Conservation (phyloP, 2,888 invertebrate species). For the Brachynemurus nebulosus region DNA sequence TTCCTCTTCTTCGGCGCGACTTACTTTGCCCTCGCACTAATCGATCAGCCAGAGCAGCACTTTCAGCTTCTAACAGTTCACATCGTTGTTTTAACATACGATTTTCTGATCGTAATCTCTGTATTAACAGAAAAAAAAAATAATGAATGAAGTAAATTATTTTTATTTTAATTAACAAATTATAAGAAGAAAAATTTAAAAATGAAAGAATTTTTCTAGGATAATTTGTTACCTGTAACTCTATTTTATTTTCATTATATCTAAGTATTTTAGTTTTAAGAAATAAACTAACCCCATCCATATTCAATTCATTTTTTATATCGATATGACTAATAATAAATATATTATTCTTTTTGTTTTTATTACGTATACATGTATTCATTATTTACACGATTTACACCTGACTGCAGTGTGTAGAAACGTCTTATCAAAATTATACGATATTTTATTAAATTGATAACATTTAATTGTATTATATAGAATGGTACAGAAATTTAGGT, state of each 20-base stretch:
- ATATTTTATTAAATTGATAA: no score
- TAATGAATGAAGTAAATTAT: conserved; percentile 6
- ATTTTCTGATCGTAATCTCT: conserved; percentile 83
- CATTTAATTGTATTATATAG: no score
- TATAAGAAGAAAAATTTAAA: not conserved
- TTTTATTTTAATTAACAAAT: conserved; percentile 4
- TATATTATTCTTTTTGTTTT: no score
- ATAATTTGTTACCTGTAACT: not conserved
- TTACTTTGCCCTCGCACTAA: conserved; percentile 87
- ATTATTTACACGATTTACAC: no score
- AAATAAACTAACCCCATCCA: conserved; percentile 4
- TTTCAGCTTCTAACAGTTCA: conserved; percentile 88
- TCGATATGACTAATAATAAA: no score
- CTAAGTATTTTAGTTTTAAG: not conserved
- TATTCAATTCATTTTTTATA: not conserved
- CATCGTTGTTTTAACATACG: conserved; percentile 88
- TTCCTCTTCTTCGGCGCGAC: conserved; percentile 89
- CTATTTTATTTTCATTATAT: not conserved
- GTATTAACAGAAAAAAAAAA: conserved; percentile 15
- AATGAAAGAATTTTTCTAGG: no score
- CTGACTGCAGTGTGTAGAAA: no score
- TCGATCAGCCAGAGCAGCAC: conserved; percentile 84
- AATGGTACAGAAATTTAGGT: no score
- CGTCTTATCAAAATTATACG: no score
- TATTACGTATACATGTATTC: no score